Base-by-base conservation (phyloP, 2,797 vertebrate genomes). In the Cirrhinus molitorella region DNA sequence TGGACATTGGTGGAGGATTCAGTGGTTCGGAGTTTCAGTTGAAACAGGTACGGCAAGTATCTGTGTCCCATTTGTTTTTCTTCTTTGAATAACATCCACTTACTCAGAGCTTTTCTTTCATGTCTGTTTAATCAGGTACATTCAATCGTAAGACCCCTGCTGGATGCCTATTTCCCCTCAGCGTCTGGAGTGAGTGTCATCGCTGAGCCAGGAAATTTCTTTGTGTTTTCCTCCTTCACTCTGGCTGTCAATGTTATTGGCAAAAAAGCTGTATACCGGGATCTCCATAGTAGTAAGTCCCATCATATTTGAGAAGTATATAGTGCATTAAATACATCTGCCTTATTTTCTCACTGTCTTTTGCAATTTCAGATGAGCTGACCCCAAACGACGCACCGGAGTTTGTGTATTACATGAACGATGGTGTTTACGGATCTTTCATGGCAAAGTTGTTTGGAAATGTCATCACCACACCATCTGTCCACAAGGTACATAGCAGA, bases 361-460 rank as follows among this genome's bases (percentile, higher is more conserved):
- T 72, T 73, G 21, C 25, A 14, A 3, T 40, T 63, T 68, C 66
- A 95, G 93, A 92, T 92, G 96, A 95, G 89, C 88, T 88, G 23
- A 88, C 83, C 74, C 93, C 93, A 91, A 95, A 91, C 79, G 94
- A 95, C 86, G 93, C 96, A 85, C 94, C 96, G 12, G 93, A 96
- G 91, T 99, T 98, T 92, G 92, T 97, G 61, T 99, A 99, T 92
- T 97, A 97, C 92, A 96, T 99, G 94, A 99, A 97, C 85, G 97
- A 99, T 91, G 98, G 98, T 87, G 96, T 99, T 92, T 99, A 98
- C 93, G 98, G 98, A 88, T 97, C 98, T 90, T 99, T 99, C 93
- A 95, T 95, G 87, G 95, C 93, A 92, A 98, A 97, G 94, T 95
- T 99, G 85, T 95, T 97, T 90, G 97, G 98, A 92, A 96, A 96